Conservation (phyloP, 2,888 invertebrate species). For the Cybosia mesomella region DNA sequence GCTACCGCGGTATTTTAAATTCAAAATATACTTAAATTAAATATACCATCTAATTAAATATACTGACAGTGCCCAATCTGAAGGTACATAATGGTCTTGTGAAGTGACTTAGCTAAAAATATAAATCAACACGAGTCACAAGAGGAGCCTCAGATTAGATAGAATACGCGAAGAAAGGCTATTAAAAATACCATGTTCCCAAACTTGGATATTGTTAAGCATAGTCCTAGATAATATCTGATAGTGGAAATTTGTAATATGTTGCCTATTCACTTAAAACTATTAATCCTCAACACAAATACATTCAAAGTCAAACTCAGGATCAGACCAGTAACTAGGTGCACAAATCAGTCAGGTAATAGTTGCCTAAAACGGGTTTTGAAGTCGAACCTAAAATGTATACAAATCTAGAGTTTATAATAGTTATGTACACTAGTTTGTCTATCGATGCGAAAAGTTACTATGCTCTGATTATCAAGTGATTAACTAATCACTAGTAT, state of each 20-base stretch:
- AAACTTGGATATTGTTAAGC: not conserved
- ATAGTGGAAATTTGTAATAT: no score
- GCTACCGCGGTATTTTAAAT: no score
- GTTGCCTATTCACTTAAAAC: no score
- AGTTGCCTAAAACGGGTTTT: not conserved
- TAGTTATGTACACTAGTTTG: not conserved
- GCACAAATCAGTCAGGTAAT: not conserved
- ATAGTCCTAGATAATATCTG: not conserved
- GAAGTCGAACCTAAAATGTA: not conserved
- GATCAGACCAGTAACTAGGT: not conserved
- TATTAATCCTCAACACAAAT: no score
- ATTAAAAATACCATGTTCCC: not conserved
- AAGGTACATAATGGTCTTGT: not conserved
- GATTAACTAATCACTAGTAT: not conserved
- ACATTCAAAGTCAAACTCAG: no score
- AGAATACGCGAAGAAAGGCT: not conserved
- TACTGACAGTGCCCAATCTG: not conserved
- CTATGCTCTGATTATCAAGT: slow-evolving; percentile 8
- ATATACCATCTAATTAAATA: not conserved
- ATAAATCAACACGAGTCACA: not conserved
- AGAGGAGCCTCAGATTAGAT: not conserved
- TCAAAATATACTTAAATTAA: no score
- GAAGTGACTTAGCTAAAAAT: not conserved
- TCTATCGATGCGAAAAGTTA: not conserved
- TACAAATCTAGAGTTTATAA: not conserved